A percentile compares a stretch with the other conserved stretches of the same genome.
Evolutionary conservation across 2,113 vertebrate species (phyloP).

Genomic region (Lophotis ruficrista): DNA sequence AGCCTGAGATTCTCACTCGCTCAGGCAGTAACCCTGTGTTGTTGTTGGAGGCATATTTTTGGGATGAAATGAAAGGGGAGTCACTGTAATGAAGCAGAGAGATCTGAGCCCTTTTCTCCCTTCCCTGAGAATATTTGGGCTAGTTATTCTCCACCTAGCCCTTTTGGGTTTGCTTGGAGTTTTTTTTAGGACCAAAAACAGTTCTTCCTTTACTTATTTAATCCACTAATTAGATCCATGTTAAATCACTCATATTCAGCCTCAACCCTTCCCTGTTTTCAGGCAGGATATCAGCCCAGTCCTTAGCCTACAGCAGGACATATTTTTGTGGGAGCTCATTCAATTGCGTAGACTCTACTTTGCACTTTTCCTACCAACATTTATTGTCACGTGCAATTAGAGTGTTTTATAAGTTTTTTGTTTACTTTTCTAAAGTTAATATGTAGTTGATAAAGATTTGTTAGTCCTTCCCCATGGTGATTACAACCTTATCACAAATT

Average conservation of each 20-base stretch:
- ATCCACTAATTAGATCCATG: not conserved
- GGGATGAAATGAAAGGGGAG: not conserved
- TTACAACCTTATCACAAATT: not conserved
- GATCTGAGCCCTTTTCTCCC: not conserved
- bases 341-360: not conserved
- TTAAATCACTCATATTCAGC: not conserved
- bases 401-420: not conserved
- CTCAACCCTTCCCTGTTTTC: not conserved
- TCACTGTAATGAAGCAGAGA: not conserved
- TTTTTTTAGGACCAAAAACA: not conserved
- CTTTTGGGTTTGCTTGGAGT: not conserved
- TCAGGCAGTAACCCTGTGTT: not conserved
- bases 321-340: not conserved
- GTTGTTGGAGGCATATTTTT: not conserved
- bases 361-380: not conserved
- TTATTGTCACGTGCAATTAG: not conserved
- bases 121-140: not conserved
- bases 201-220: not conserved
- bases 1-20: not conserved
- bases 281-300: not conserved
- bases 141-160: not conserved
- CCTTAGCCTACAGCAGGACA: not conserved
- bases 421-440: constrained; percentile 5
- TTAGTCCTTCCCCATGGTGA: not conserved
- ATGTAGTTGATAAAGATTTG: not conserved